Base-by-base conservation (phyloP, 2,888 invertebrate genomes). In the Griposia aprilina region DNA sequence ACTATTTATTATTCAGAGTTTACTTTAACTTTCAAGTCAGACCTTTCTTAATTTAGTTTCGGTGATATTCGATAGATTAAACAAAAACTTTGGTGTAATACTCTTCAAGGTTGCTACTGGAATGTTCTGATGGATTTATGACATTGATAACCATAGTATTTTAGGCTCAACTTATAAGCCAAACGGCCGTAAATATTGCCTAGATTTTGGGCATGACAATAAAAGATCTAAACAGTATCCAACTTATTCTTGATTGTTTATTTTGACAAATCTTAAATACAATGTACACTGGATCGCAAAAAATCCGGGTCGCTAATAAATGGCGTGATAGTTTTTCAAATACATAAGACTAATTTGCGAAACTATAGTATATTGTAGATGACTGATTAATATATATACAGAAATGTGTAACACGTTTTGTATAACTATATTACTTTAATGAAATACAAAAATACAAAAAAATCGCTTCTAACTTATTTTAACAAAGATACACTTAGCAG, bases 1-100 rank as follows among this genome's bases (percentile, higher is more conserved):
- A 74, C 77, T 81, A 71, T 80, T 68, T 74, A 63, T 68, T 52
- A 74, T 83, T 45, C 41, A 1, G 15, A 30, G 41, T 71, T 82
- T 30, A 26, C 41, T 65, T 68, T 36, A 1, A 62, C 11, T 62
- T 62, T 60, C 59, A 17, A 26, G 26, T 2, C 59, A 17, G 26
- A 8, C 7, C 7, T 59, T 59, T 59, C 26, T 26, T 59, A 15
- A 15, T 7, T 59, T 26, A 26, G 57, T 59, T 26, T 59, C 6
- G 26, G 15, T 7, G n/a, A 59, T 59, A 8, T 59, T 26, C 26
- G 7, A 59, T 15, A 59, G 59, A 15, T 15, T 15, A 17, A 17
- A 26, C 17, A 59, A 26, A 7, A 26, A 1, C 0, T 2, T 15
- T 59, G 59, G 15, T 59, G 59, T 26, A 26, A 59, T 41, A n/a